Conservation (phyloP, 2,113 vertebrate genomes). For the Podilymbus podiceps region DNA sequence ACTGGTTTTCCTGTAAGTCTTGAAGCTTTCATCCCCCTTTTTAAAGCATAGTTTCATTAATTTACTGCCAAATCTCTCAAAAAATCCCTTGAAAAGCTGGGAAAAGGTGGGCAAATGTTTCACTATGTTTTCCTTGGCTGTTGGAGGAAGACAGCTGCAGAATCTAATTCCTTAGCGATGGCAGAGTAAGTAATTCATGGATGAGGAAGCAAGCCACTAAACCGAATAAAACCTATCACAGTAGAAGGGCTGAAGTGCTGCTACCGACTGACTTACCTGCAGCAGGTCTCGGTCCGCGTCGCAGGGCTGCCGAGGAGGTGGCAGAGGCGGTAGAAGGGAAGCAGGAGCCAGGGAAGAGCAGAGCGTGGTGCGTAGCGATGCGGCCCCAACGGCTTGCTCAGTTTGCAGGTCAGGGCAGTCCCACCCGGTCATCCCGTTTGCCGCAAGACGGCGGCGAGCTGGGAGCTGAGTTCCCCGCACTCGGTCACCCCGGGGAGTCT, state of each 20-base stretch:
- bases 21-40: rapidly evolving
- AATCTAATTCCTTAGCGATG: neutral
- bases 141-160: neutral
- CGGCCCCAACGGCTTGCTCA: rapidly evolving
- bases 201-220: rapidly evolving
- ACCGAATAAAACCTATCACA: rapidly evolving
- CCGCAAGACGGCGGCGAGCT: rapidly evolving
- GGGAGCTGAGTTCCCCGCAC: rapidly evolving
- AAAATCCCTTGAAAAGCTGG: neutral
- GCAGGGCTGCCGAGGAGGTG: neutral
- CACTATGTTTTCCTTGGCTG: neutral
- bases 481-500: neutral
- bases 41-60: neutral
- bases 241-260: neutral
- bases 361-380: rapidly evolving
- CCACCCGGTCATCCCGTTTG: rapidly evolving
- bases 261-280: neutral
- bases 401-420: neutral
- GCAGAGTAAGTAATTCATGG: neutral
- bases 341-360: neutral
- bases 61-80: neutral
- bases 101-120: neutral
- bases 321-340: neutral
- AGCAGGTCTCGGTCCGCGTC: neutral
- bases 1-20: neutral